Evolutionary conservation across 2,113 vertebrate genomes (phyloP).

Genomic region (Balaenoptera acutorostrata): DNA sequence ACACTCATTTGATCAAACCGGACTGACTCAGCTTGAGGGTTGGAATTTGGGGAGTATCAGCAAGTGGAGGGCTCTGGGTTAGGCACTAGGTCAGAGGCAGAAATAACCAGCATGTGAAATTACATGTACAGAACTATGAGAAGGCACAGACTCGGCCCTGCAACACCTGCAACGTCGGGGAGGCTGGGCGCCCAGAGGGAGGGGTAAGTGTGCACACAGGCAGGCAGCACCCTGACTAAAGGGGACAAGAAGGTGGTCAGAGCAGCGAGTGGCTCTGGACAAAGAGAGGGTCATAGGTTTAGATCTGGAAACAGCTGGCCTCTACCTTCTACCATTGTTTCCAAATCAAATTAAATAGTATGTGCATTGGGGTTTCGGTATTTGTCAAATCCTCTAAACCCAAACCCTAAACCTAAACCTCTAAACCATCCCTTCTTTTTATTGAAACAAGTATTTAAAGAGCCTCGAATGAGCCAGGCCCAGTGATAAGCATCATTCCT

Average conservation of each 20-base stretch:
- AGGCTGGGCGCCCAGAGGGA: background rate
- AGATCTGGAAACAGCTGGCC: background rate
- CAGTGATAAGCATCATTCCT: background rate
- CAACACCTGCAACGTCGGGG: background rate
- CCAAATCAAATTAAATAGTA: background rate
- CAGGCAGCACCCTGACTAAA: background rate
- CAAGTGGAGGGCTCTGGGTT: background rate
- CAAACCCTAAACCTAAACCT: background rate
- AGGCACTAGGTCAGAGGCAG: background rate
- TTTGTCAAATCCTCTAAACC: background rate
- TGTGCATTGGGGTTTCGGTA: background rate
- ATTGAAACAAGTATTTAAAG: slow-evolving; percentile 28
- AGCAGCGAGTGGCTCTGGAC: background rate
- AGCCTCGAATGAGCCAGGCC: background rate
- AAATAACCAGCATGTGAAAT: slow-evolving; percentile 13
- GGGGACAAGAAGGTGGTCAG: background rate
- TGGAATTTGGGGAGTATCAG: background rate
- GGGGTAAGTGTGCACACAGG: background rate
- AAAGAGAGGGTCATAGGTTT: background rate
- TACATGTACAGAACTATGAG: background rate
- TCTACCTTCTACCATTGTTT: background rate
- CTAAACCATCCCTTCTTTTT: background rate
- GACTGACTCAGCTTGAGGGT: background rate
- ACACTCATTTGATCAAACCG: background rate
- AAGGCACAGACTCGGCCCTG: background rate